Conservation (phyloP, 2,797 vertebrate genomes). For the Lycodopsis pacificus region DNA sequence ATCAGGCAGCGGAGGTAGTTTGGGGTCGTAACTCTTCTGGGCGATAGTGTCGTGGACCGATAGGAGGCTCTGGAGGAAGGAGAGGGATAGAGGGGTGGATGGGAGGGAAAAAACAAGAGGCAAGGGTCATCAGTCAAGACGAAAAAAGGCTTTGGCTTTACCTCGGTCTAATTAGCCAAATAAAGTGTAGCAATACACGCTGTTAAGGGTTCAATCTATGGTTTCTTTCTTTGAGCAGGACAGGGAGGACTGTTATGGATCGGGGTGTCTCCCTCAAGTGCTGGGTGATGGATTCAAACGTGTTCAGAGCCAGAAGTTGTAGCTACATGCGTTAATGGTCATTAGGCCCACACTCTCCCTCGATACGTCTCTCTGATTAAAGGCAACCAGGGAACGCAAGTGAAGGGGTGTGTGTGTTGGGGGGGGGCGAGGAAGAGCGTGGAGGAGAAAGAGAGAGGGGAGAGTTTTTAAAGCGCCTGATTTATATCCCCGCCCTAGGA, state of each 20-base stretch:
- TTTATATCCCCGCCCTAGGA: slow-evolving; percentile 73
- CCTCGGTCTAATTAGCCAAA: slow-evolving; percentile 39
- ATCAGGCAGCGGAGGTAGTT: slow-evolving; percentile 94
- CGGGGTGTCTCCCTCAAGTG: slow-evolving; percentile 31
- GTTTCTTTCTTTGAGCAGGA: slow-evolving; percentile 19
- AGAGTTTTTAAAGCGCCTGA: slow-evolving; percentile 69
- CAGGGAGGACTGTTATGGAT: slow-evolving; percentile 55
- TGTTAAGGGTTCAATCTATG: slow-evolving; percentile 40
- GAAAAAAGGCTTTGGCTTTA: slow-evolving; percentile 18
- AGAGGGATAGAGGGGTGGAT: slow-evolving; percentile 20
- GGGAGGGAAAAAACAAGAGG: slow-evolving; percentile 14
- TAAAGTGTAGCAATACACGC: slow-evolving; percentile 9
- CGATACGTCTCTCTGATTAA: slow-evolving; percentile 73
- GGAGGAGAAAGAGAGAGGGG: slow-evolving; percentile 27
- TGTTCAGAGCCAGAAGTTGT: slow-evolving; percentile 41
- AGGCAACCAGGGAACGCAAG: slow-evolving; percentile 26
- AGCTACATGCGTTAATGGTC: slow-evolving; percentile 58
- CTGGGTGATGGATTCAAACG: slow-evolving; percentile 59
- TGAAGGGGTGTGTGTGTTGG: not conserved
- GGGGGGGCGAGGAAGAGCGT: slow-evolving; percentile 23
- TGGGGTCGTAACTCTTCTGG: slow-evolving; percentile 92
- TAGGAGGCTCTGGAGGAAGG: slow-evolving; percentile 88
- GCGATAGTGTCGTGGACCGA: slow-evolving; percentile 93
- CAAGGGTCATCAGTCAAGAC: slow-evolving; percentile 43
- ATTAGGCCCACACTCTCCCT: slow-evolving; percentile 38